These are phyloP conservation scores for Semnopithecus entellus DNA, from an alignment of 2,113 vertebrate species.

Conservation along the genomic window DNA sequence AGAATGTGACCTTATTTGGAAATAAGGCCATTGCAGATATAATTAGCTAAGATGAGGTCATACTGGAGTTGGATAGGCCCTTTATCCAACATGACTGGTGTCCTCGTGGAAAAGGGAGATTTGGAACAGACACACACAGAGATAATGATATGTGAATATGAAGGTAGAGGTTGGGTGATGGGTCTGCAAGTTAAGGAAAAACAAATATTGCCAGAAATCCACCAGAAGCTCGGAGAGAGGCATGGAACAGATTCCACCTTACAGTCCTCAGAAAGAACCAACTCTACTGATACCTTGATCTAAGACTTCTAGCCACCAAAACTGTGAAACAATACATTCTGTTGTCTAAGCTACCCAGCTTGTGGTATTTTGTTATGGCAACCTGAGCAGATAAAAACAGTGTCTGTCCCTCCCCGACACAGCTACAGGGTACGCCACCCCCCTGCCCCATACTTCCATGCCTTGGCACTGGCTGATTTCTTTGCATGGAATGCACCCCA, in stretches of 20 bases:
- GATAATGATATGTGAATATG: neutral
- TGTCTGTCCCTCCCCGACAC: neutral
- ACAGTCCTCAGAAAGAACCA: neutral
- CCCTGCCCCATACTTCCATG: accelerated
- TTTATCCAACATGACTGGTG: neutral
- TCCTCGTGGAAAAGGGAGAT: neutral
- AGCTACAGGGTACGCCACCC: neutral
- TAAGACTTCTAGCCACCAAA: neutral
- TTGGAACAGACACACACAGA: neutral
- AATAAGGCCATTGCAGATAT: neutral
- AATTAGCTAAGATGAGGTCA: neutral
- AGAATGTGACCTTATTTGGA: neutral
- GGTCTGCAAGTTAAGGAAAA: neutral
- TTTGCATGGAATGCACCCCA: neutral
- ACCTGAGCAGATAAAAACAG: neutral
- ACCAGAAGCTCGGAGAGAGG: neutral
- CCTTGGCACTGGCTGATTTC: neutral
- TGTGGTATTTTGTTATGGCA: neutral
- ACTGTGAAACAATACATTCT: neutral
- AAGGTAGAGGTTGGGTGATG: neutral
- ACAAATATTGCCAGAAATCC: too few species aligned
- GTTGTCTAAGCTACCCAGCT: neutral
- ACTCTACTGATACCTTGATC: neutral
- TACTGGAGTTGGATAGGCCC: neutral
- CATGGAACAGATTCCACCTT: neutral